Conservation (phyloP, 1,140 invertebrate species). For the Saxidomus purpurata region DNA sequence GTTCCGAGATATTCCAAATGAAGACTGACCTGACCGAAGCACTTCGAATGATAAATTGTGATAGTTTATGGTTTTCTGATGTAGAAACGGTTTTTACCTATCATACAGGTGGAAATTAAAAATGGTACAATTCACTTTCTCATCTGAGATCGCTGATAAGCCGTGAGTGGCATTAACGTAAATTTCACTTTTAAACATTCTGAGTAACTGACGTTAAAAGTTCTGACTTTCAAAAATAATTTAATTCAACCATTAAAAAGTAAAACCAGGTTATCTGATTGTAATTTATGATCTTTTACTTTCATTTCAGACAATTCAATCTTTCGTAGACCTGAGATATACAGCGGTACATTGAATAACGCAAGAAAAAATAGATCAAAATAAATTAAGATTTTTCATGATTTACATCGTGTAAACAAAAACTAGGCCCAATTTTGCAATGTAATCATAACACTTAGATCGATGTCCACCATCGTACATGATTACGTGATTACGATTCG, state of each 20-base stretch:
- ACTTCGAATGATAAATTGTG: conserved; percentile 5
- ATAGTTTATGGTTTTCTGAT: not conserved
- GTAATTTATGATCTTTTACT: not conserved
- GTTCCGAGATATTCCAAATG: conserved; percentile 32
- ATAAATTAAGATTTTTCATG: too few relatives aligned
- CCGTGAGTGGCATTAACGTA: not conserved
- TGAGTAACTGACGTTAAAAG: not conserved
- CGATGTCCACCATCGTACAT: not conserved
- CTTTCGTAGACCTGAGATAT: too few relatives aligned
- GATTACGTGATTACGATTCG: not conserved
- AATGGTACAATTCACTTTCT: not conserved
- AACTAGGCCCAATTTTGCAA: not conserved
- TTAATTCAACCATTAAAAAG: not conserved
- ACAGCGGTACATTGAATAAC: too few relatives aligned
- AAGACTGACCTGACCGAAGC: conserved; percentile 14
- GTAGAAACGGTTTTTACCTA: not conserved
- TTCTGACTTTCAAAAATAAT: not conserved
- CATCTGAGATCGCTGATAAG: not conserved
- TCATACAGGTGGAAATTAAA: not conserved
- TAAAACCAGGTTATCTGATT: conserved; percentile 6
- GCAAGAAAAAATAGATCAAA: too few relatives aligned
- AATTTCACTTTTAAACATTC: not conserved
- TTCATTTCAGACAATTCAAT: too few relatives aligned
- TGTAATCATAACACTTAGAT: not conserved
- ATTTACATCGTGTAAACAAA: too few relatives aligned